Conservation (phyloP, 2,797 vertebrate species). For the Argentina silus region DNA sequence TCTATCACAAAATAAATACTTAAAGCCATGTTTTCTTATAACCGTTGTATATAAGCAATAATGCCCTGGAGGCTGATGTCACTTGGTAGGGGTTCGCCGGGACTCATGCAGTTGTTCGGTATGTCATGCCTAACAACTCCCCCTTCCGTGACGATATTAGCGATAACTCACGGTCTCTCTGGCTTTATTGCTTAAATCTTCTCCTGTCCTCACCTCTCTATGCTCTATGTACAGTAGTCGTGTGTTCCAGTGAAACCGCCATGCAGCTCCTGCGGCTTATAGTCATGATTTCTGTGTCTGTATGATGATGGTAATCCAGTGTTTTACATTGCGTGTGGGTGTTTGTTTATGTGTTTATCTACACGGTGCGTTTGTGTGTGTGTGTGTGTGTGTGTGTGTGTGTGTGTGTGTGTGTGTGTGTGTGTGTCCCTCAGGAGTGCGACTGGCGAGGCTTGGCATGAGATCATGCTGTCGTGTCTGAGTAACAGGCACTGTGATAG, state of each 20-base stretch:
- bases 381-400: background rate
- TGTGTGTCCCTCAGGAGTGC: constrained; percentile 83
- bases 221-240: too few species aligned
- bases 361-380: background rate
- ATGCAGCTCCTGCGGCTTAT: background rate
- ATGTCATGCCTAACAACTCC: too few species aligned
- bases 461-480: constrained; percentile 95
- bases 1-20: too few species aligned
- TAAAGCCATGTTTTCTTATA: too few species aligned
- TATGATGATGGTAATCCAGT: background rate
- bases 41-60: too few species aligned
- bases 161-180: too few species aligned
- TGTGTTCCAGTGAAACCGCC: background rate
- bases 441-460: constrained; percentile 97
- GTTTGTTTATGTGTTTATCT: constrained; percentile 11
- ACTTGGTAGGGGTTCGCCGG: too few species aligned
- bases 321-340: constrained; percentile 1
- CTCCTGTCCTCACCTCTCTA: background rate
- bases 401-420: constrained; percentile 22
- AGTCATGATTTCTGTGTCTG: background rate
- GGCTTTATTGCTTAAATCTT: too few species aligned
- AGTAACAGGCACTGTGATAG: constrained; percentile 84
- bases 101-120: too few species aligned
- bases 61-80: too few species aligned
- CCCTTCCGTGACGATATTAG: too few species aligned